Conservation (phyloP, 2,797 vertebrate species). For the Cossypha heuglini region DNA sequence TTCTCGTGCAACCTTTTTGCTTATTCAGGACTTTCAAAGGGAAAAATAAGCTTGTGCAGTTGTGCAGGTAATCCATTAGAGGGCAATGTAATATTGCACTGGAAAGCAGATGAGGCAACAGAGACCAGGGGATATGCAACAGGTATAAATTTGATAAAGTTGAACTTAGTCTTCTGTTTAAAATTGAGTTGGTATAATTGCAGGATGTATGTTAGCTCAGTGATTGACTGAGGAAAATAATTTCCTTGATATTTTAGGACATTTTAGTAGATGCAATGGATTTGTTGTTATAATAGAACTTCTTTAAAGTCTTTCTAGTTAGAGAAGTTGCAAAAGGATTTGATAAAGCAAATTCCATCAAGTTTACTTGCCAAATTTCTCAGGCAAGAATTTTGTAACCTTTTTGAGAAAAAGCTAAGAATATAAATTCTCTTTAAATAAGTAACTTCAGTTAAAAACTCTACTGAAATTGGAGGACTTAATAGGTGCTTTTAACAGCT, state of each 20-base stretch:
- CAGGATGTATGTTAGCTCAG: neutral
- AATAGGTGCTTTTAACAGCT: neutral
- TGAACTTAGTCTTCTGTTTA: neutral
- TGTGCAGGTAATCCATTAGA: slow-evolving; percentile 64
- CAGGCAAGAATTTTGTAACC: neutral
- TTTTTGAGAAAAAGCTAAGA: neutral
- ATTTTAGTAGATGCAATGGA: neutral
- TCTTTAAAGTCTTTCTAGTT: neutral
- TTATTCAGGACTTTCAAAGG: neutral
- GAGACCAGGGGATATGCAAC: too few relatives aligned
- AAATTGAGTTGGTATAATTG: neutral
- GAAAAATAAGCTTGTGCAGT: slow-evolving; percentile 34
- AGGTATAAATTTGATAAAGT: neutral
- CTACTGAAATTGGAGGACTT: neutral
- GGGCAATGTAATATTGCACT: slow-evolving; percentile 70
- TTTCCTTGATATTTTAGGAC: neutral
- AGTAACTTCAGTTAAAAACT: neutral
- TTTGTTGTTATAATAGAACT: neutral
- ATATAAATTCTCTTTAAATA: neutral
- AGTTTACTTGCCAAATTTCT: neutral
- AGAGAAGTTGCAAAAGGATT: neutral
- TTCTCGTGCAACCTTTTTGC: neutral
- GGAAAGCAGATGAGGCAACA: neutral
- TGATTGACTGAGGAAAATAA: neutral
- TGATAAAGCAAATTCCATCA: neutral